Evolutionary conservation across 2,797 vertebrate species (phyloP), one percentile per base, ranked within the genome.

Genomic region (Avahi laniger): DNA sequence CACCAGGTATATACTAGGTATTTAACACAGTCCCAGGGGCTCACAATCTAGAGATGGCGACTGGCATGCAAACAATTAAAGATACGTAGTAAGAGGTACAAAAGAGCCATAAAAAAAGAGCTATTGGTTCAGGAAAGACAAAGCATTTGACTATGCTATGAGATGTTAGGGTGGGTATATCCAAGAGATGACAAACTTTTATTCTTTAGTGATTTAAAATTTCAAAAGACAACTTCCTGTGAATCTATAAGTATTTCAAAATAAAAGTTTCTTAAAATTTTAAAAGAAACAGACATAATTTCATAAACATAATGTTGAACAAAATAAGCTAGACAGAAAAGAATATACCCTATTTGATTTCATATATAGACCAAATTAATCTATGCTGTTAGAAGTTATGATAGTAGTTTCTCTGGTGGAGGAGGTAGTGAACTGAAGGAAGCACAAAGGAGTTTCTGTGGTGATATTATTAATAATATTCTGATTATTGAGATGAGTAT

Each of bases 291-390:
- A 75, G 28, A 70, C 76, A 17, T 76, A 89, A 84, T 59, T 80
- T 89, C n/a, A 93, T 73, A 91, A 95, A 93, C 48, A 94, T 43
- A 94, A 63, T 57, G 28, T 38, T 91, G 61, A 95, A 93, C 33
- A 95, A 78, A 95, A 65, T 89, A 89, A 76, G 72, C 35, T 20
- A 93, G 43, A 91, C 20, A 69, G 22, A 80, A 86, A 88, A 79
- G 13, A 81, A 52, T 28, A 76, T 1, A 76, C 11, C 20, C 35
- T 90, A 63, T 46, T 38, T 95, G 57, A 85, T 46, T 92, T 79
- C 41, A 73, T 22, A 75, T 35, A 61, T 2, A 76, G 52, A 61
- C 57, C 72, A 91, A 91, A 75, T 88, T 67, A 78, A 78, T 86
- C 35, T 28, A 86, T 54, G 63, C n/a, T 65, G 7, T 65, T 89